These are phyloP conservation scores for Colossoma macropomum DNA, from an alignment of 2,113 vertebrate genomes.

Conservation along the genomic window DNA sequence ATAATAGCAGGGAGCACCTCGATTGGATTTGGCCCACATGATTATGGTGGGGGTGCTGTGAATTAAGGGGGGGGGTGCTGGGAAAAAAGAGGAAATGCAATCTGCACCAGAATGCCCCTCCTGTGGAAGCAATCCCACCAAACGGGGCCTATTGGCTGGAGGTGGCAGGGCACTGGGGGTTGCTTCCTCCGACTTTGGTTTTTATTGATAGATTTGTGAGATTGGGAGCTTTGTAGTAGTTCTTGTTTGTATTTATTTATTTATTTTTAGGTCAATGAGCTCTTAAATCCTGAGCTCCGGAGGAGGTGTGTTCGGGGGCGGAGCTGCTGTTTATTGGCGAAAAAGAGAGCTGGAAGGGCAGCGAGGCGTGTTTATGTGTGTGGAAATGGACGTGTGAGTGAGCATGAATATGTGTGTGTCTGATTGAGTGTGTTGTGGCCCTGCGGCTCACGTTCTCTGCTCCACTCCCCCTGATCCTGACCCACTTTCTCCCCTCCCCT, in stretches of 20 bases:
- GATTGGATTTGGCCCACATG: constrained; percentile 57
- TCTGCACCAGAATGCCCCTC: constrained; percentile 38
- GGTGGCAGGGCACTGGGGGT: constrained; percentile 44
- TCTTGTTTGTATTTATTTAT: neutral
- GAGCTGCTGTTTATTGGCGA: neutral
- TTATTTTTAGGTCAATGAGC: neutral
- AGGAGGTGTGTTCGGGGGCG: neutral
- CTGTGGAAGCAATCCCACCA: constrained; percentile 46
- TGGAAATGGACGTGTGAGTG: constrained; percentile 37
- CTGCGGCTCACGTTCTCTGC: constrained; percentile 26
- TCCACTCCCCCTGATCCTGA: constrained; percentile 57
- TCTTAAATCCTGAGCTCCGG: neutral
- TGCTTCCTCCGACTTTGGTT: constrained; percentile 54
- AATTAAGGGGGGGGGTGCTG: constrained; percentile 35
- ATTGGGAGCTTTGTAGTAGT: neutral
- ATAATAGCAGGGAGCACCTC: constrained; percentile 36
- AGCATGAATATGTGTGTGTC: constrained; percentile 22
- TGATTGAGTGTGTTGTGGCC: constrained; percentile 46
- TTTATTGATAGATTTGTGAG: neutral
- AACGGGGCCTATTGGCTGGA: constrained; percentile 4
- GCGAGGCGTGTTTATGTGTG: neutral
- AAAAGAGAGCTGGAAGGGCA: neutral
- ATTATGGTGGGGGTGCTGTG: constrained; percentile 14
- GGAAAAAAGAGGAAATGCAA: neutral
- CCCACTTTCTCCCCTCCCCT: constrained; percentile 62